A percentile compares a stretch with the other conserved stretches of the same genome.
Evolutionary conservation across 1,140 invertebrate genomes (phyloP).

Genomic region (Sarcophaga peregrina): DNA sequence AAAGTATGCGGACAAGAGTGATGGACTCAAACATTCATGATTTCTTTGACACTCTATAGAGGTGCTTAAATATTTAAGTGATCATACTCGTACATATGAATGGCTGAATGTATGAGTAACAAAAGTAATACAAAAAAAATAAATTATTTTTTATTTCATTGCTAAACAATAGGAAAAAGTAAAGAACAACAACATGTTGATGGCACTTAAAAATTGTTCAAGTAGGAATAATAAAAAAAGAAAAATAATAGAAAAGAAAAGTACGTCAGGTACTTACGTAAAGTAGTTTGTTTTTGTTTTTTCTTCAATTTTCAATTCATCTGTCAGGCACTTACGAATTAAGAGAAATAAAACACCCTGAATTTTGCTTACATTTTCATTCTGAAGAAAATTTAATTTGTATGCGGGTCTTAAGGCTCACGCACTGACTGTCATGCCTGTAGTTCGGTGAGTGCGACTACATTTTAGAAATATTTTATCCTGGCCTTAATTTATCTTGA

Average conservation of each 20-base stretch:
- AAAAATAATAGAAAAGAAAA: not conserved
- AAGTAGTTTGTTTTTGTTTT: not conserved
- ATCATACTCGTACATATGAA: not conserved
- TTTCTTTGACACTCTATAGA: not conserved
- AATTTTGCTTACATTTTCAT: not conserved
- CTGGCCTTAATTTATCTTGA: not conserved
- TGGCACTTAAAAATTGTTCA: not conserved
- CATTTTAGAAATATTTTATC: too few relatives aligned
- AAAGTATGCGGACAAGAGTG: not conserved
- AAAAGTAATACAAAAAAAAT: not conserved
- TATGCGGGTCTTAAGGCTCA: not conserved
- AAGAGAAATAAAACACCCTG: not conserved
- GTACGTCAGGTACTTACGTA: not conserved
- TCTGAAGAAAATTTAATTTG: not conserved
- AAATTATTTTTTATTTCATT: not conserved
- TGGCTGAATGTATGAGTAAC: not conserved
- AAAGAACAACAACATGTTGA: not conserved
- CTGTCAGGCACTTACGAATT: not conserved
- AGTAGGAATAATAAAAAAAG: not conserved
- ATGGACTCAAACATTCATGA: not conserved
- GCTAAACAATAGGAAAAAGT: not conserved
- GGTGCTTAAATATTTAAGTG: slow-evolving; percentile 6
- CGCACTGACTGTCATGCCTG: too few relatives aligned
- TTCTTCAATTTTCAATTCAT: not conserved
- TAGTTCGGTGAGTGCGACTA: too few relatives aligned